phyloP scores from a whole-genome alignment of 2,113 vertebrate species.

The Prionailurus bengalensis region DNA sequence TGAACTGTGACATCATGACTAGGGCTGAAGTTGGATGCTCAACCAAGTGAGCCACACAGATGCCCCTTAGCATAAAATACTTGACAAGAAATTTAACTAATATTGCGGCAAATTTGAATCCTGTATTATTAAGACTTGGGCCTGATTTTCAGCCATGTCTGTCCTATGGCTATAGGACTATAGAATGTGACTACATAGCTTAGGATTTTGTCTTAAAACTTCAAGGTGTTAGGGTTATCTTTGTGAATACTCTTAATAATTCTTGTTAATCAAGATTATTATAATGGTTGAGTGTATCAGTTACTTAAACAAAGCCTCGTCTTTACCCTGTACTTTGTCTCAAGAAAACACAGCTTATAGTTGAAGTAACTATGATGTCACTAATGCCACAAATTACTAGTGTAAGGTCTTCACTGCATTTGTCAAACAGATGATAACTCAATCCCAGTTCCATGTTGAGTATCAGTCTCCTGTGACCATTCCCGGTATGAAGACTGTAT shows the following conservation, averaged over 20 bases:
- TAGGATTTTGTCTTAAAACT: constrained; percentile 19
- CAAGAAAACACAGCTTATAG: not conserved
- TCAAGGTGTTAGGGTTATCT: not conserved
- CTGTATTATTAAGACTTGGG: not conserved
- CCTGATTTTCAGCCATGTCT: constrained; percentile 8
- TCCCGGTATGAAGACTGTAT: not conserved
- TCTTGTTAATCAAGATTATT: constrained; percentile 39
- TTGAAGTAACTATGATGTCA: not conserved
- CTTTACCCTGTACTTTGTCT: not conserved
- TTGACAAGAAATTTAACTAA: not conserved
- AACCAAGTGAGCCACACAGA: too few relatives aligned
- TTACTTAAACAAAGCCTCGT: not conserved
- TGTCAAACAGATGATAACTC: not conserved
- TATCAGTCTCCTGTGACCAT: constrained; percentile 16
- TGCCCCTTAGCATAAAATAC: constrained; percentile 12
- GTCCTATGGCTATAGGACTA: not conserved
- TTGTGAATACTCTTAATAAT: constrained; percentile 7
- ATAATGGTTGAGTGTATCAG: not conserved
- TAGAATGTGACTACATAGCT: not conserved
- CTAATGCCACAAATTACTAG: not conserved
- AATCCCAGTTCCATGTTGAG: not conserved
- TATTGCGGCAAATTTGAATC: not conserved
- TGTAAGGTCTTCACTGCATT: not conserved
- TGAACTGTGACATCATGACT: too few relatives aligned
- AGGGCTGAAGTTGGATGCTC: too few relatives aligned